A percentile compares a stretch with the other conserved stretches of the same genome.
phyloP scores from a whole-genome alignment of 1,140 invertebrate genomes.

The Caenorhabditis tropicalis region DNA sequence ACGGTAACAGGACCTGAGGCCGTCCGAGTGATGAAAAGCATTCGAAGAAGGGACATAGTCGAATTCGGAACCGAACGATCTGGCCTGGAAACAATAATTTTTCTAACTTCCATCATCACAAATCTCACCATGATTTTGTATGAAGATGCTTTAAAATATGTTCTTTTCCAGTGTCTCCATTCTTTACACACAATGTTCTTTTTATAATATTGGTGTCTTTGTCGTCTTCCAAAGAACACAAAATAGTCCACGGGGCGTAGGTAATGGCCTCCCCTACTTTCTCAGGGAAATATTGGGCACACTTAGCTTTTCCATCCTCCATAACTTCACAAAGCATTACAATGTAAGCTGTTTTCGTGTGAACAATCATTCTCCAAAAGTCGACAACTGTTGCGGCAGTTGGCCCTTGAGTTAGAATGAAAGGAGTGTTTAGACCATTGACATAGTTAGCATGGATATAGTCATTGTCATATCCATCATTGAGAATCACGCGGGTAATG shows the following conservation, averaged over 20 bases:
- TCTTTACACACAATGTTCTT: neutral
- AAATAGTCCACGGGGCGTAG: neutral
- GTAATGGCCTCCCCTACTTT: slow-evolving; percentile 23
- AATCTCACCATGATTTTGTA: neutral
- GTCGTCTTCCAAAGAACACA: neutral
- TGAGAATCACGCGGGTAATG: slow-evolving; percentile 53
- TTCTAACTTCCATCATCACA: too few relatives aligned
- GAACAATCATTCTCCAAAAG: slow-evolving; percentile 75
- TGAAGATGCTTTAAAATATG: neutral
- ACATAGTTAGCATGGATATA: slow-evolving; percentile 55
- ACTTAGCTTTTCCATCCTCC: slow-evolving; percentile 70
- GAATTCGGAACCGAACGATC: slow-evolving; percentile 17
- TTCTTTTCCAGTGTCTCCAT: neutral
- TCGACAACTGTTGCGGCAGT: slow-evolving; percentile 72
- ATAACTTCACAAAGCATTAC: slow-evolving; percentile 73
- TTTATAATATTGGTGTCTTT: slow-evolving; percentile 11
- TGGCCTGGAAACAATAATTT: neutral
- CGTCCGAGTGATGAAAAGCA: neutral
- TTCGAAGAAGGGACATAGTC: neutral
- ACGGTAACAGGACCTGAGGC: neutral
- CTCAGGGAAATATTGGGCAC: slow-evolving; percentile 72
- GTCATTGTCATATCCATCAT: slow-evolving; percentile 48
- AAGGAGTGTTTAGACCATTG: slow-evolving; percentile 6
- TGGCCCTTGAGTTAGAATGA: neutral
- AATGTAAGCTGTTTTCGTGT: slow-evolving; percentile 72